Percentiles rank a stretch among this genome's conserved stretches.
Conservation (phyloP, 53 echinoderm and acorn worm genomes). For the Paracentrotus lividus region DNA sequence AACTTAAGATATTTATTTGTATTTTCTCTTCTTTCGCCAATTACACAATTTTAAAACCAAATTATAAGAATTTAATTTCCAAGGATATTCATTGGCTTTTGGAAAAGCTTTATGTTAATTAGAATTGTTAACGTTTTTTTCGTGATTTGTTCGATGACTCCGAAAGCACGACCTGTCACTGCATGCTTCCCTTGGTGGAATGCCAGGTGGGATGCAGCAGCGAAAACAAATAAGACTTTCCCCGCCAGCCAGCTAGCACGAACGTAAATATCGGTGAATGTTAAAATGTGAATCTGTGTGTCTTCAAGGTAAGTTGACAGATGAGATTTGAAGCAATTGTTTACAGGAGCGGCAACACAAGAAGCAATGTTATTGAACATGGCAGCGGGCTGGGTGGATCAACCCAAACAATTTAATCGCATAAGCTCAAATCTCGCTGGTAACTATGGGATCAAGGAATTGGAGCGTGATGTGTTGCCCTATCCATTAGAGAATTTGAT, state of each 20-base stretch:
- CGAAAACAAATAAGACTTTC: not conserved
- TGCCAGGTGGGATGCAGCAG: not conserved
- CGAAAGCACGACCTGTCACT: not conserved
- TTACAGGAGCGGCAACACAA: not conserved
- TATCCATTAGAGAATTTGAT: not conserved
- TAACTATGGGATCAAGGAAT: not conserved
- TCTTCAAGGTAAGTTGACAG: not conserved
- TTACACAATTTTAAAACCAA: too few species aligned
- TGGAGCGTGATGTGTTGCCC: not conserved
- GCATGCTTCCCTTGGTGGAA: not conserved
- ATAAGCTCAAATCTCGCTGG: constrained; percentile 5
- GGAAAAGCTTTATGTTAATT: too few species aligned
- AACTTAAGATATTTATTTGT: too few species aligned
- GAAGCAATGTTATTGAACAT: constrained; percentile 13
- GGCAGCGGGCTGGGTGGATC: not conserved
- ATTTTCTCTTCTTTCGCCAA: too few species aligned
- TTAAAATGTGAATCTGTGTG: not conserved
- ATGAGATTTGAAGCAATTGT: constrained; percentile 16
- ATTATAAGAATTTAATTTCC: too few species aligned
- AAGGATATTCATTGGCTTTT: too few species aligned
- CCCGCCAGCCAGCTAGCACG: not conserved
- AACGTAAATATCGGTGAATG: not conserved
- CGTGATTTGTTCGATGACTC: not conserved
- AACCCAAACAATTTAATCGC: not conserved
- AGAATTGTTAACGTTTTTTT: not conserved